phyloP scores from a whole-genome alignment of 1,140 invertebrate genomes.

The Tetraneura akinire region DNA sequence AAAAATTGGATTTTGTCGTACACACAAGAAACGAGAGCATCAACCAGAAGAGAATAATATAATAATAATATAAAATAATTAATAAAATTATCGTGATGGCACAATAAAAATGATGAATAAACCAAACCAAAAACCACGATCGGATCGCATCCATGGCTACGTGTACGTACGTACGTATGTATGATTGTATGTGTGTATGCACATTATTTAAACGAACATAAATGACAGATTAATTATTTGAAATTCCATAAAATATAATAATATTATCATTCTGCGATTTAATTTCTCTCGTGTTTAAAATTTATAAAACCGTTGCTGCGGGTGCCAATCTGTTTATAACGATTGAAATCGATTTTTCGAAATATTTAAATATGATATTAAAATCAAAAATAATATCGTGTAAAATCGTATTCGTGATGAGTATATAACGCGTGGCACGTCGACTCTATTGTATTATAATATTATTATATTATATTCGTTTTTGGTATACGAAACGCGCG shows the following conservation, averaged over 20 bases:
- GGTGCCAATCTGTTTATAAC: not conserved
- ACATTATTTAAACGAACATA: constrained; percentile 2
- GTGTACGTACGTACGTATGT: no score
- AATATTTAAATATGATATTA: no score
- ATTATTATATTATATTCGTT: no score
- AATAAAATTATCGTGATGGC: not conserved
- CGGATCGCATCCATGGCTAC: no score
- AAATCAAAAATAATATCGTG: no score
- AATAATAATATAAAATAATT: no score
- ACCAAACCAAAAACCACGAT: not conserved
- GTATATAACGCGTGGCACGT: no score
- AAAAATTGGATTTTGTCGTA: not conserved
- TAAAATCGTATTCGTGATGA: no score
- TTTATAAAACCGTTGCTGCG: not conserved
- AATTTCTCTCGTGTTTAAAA: not conserved
- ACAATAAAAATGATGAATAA: not conserved
- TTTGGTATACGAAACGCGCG: no score
- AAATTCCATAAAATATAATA: not conserved
- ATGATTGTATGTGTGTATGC: not conserved
- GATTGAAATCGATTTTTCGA: no score
- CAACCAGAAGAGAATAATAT: no score
- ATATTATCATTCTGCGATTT: not conserved
- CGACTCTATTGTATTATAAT: no score
- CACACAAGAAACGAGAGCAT: not conserved
- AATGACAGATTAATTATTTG: not conserved